These are phyloP conservation scores for Chaetops frenatus DNA, from an alignment of 2,113 vertebrate species.

Conservation along the genomic window DNA sequence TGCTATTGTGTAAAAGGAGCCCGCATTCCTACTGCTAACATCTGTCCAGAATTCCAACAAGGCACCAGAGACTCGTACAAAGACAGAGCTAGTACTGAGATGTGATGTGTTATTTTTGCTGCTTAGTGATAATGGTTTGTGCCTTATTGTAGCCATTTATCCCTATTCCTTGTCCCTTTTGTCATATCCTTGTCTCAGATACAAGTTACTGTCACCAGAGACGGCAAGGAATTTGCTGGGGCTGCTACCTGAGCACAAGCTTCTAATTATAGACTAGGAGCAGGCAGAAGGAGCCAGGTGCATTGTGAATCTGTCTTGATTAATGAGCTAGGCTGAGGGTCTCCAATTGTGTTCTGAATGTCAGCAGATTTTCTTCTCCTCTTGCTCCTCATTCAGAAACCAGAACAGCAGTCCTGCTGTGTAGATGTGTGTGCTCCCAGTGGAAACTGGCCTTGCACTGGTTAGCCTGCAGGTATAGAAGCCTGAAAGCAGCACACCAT, in stretches of 20 bases:
- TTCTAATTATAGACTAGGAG: background rate
- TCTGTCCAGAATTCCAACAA: background rate
- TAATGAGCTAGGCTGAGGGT: background rate
- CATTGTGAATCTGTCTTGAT: background rate
- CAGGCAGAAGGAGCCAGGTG: background rate
- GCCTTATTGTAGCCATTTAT: background rate
- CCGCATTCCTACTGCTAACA: background rate
- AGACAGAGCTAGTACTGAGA: background rate
- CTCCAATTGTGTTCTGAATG: background rate
- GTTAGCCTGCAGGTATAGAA: background rate
- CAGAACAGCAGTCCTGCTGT: background rate
- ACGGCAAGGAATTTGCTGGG: background rate
- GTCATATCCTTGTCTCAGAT: background rate
- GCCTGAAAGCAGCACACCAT: background rate
- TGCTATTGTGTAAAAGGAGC: background rate
- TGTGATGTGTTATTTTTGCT: background rate
- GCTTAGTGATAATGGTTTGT: background rate
- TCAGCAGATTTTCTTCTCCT: background rate
- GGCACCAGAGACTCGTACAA: background rate
- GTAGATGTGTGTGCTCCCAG: background rate
- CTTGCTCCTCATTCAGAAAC: background rate
- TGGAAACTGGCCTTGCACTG: background rate
- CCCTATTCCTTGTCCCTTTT: background rate
- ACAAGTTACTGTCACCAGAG: background rate
- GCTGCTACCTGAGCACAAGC: background rate